These are phyloP conservation scores for Felis chaus DNA, from an alignment of 2,113 vertebrate species.

Conservation along the genomic window DNA sequence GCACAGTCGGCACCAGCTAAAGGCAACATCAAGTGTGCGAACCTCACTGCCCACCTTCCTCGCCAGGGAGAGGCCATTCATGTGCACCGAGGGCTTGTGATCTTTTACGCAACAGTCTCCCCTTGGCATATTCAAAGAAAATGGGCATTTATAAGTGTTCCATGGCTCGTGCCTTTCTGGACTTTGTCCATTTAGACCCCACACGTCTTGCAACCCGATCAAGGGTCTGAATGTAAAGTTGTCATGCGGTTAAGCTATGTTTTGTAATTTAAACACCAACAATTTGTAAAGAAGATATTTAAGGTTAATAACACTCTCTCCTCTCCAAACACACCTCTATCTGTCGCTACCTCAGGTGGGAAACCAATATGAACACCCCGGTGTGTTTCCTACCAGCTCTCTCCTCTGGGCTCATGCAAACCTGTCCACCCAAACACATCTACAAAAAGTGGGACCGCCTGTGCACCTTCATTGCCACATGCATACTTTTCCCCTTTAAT, in stretches of 20 bases:
- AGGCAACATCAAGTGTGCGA: fast-evolving
- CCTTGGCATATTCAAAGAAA: background rate
- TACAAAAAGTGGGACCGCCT: background rate
- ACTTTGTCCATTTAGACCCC: background rate
- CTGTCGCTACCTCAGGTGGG: background rate
- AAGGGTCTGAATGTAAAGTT: background rate
- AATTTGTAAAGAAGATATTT: background rate
- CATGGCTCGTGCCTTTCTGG: background rate
- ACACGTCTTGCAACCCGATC: background rate
- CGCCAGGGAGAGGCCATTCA: fast-evolving
- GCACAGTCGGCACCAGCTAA: background rate
- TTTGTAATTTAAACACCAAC: background rate
- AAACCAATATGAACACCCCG: background rate
- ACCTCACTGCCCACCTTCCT: fast-evolving
- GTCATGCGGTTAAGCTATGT: background rate
- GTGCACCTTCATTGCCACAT: background rate
- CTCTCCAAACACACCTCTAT: background rate
- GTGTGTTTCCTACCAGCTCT: background rate
- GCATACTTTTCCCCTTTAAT: background rate
- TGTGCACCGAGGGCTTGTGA: fast-evolving
- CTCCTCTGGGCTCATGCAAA: background rate
- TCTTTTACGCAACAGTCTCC: background rate
- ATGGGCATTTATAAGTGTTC: background rate
- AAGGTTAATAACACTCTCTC: background rate
- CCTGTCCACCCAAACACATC: background rate